A percentile compares a stretch with the other conserved stretches of the same genome.
Evolutionary conservation across 2,113 vertebrate genomes (phyloP).

Genomic region (Balaenoptera acutorostrata): DNA sequence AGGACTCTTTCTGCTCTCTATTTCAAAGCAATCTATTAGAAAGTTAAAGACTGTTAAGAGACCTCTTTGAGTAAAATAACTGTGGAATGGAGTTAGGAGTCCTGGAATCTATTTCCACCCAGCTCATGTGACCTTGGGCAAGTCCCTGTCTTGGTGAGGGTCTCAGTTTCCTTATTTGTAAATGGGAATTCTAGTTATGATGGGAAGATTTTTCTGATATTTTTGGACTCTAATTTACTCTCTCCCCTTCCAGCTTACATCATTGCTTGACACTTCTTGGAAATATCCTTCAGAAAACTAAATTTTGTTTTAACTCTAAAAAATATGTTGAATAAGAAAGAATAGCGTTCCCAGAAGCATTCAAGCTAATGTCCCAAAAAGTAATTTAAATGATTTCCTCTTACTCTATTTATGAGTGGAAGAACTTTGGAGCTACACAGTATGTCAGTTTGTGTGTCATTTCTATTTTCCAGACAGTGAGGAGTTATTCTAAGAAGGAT

Average conservation of each 20-base stretch:
- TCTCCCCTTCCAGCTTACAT: not conserved
- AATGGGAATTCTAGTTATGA: not conserved
- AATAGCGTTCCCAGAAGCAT: not conserved
- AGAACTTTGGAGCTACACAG: not conserved
- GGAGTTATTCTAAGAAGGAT: not conserved
- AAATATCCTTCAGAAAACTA: not conserved
- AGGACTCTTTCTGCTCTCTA: not conserved
- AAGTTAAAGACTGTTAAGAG: not conserved
- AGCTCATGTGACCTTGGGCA: not conserved
- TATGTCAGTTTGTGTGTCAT: not conserved
- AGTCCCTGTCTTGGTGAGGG: not conserved
- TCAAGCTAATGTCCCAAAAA: not conserved
- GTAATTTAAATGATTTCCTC: not conserved
- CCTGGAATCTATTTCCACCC: not conserved
- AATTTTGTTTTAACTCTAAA: conserved; percentile 21
- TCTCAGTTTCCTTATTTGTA: not conserved
- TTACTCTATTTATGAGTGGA: not conserved
- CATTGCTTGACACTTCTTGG: not conserved
- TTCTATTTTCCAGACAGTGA: not conserved
- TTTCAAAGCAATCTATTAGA: not conserved
- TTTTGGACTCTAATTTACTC: not conserved
- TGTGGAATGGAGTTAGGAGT: not conserved
- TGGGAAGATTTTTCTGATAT: not conserved
- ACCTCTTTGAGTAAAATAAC: not conserved
- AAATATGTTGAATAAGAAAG: not conserved